These are phyloP conservation scores for Apogon talboti DNA, from an alignment of 2,797 vertebrate genomes.

Conservation along the genomic window DNA sequence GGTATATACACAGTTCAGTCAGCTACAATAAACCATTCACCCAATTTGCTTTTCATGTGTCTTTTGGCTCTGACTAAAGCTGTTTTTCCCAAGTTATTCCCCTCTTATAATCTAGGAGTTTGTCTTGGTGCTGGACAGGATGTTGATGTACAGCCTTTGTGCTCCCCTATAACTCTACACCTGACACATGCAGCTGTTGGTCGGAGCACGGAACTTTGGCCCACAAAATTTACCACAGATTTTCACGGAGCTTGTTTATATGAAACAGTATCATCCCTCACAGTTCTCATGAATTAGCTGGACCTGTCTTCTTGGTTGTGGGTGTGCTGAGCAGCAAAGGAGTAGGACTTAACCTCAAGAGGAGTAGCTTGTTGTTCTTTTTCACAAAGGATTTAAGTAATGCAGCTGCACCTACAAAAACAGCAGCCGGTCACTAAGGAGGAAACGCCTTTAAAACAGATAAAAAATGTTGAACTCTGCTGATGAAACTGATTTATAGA, in stretches of 20 bases:
- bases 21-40: slow-evolving; percentile 24
- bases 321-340: slow-evolving; percentile 43
- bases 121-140: slow-evolving; percentile 24
- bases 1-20: slow-evolving; percentile 8
- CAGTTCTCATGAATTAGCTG: slow-evolving; percentile 29
- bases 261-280: slow-evolving; percentile 43
- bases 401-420: slow-evolving; percentile 72
- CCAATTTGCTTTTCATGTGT: slow-evolving; percentile 2
- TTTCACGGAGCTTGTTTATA: slow-evolving; percentile 27
- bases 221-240: slow-evolving; percentile 29
- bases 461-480: slow-evolving; percentile 22
- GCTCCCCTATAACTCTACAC: slow-evolving; percentile 42
- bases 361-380: slow-evolving; percentile 63
- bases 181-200: slow-evolving; percentile 67
- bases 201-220: slow-evolving; percentile 27
- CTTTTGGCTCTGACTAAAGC: not conserved
- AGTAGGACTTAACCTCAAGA: slow-evolving; percentile 29
- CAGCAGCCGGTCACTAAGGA: slow-evolving; percentile 53
- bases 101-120: slow-evolving; percentile 11
- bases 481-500: slow-evolving; percentile 26
- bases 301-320: slow-evolving; percentile 20
- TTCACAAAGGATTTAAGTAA: slow-evolving; percentile 61
- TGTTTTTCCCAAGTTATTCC: slow-evolving; percentile 9
- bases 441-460: slow-evolving; percentile 52
- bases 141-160: slow-evolving; percentile 42